Percentiles rank a stretch among this genome's conserved stretches.
Evolutionary conservation across 2,888 invertebrate genomes (phyloP).

Genomic region (Drymonia ruficornis): DNA sequence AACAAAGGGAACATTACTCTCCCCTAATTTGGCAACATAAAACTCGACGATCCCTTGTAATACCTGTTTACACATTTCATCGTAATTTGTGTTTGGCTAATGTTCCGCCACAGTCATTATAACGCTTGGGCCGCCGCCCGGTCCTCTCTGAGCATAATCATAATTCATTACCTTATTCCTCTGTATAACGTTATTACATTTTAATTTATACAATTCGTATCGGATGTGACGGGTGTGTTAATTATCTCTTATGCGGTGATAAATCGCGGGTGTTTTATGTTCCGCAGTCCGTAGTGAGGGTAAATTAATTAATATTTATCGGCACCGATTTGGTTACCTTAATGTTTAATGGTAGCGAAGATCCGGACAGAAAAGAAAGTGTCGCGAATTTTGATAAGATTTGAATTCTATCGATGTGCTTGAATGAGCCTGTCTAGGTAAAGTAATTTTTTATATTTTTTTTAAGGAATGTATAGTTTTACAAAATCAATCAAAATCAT

Average conservation of each 20-base stretch:
- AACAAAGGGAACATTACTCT: slow-evolving; percentile 50
- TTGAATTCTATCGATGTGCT: too few species aligned
- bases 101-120: slow-evolving; percentile 76
- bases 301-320: too few species aligned
- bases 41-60: slow-evolving; percentile 67
- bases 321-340: too few species aligned
- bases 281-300: background rate
- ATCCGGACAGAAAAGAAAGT: too few species aligned
- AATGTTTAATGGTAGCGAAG: too few species aligned
- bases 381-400: too few species aligned
- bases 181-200: slow-evolving; percentile 50
- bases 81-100: slow-evolving; percentile 79
- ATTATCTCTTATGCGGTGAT: background rate
- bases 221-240: slow-evolving; percentile 7
- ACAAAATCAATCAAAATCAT: too few species aligned
- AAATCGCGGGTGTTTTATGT: background rate
- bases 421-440: too few species aligned
- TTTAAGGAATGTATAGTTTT: too few species aligned
- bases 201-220: slow-evolving; percentile 23
- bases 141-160: slow-evolving; percentile 65
- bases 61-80: slow-evolving; percentile 78
- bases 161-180: slow-evolving; percentile 73
- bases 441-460: too few species aligned
- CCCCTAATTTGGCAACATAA: slow-evolving; percentile 56
- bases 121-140: slow-evolving; percentile 55